Evolutionary conservation across 2,888 invertebrate genomes (phyloP).

Genomic region (Lumbricus terrestris): DNA sequence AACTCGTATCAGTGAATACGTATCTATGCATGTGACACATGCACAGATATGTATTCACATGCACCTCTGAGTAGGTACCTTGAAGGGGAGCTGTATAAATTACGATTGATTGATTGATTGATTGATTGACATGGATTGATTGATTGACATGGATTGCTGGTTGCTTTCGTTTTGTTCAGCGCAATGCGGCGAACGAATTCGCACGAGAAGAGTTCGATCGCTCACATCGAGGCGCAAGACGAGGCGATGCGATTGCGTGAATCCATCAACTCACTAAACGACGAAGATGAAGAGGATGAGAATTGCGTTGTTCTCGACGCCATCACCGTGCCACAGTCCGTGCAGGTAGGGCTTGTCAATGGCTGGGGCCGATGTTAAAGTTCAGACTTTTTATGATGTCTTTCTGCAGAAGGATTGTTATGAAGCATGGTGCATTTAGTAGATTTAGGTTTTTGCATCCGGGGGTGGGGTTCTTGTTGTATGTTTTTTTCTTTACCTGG

Average conservation of each 20-base stretch:
- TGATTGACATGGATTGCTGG: neutral
- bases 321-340: neutral
- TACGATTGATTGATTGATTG: too few species aligned
- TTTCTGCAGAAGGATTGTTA: neutral
- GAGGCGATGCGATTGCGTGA: constrained; percentile 75
- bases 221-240: constrained; percentile 89
- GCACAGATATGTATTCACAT: too few species aligned
- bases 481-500: neutral
- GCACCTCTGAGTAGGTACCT: too few species aligned
- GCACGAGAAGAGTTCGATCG: constrained; percentile 86
- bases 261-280: constrained; percentile 30
- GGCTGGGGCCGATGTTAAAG: neutral
- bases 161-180: constrained; percentile 61
- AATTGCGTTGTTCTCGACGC: neutral
- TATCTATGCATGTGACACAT: too few species aligned
- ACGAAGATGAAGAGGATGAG: constrained; percentile 33
- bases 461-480: neutral
- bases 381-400: neutral
- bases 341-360: neutral
- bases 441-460: neutral
- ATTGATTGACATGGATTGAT: too few species aligned
- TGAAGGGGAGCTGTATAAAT: too few species aligned
- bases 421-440: neutral
- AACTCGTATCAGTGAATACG: too few species aligned
- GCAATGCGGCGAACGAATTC: constrained; percentile 89